phyloP scores from a whole-genome alignment of 2,888 invertebrate genomes.

The Strigamia transsilvanica region DNA sequence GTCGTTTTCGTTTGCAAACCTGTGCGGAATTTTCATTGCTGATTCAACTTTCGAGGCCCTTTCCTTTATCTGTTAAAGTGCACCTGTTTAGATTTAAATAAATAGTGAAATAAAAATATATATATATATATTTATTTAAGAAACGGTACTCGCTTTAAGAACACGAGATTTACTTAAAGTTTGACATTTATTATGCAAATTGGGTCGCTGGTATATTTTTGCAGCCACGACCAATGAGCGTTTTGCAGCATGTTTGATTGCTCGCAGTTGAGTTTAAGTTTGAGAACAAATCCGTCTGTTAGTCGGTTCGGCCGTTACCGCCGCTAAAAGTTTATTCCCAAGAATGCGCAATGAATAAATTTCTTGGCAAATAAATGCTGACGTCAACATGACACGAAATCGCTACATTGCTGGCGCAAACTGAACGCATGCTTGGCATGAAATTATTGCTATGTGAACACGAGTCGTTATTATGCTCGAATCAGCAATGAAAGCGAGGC shows the following conservation, averaged over 20 bases:
- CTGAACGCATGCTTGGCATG: conserved; percentile 38
- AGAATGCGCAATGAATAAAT: conserved; percentile 36
- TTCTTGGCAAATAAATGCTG: conserved; percentile 42
- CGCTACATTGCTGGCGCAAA: conserved; percentile 31
- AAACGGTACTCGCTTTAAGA: no score
- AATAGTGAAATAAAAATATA: not conserved
- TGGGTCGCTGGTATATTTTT: not conserved
- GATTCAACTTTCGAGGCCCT: not conserved
- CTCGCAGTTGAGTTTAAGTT: conserved; percentile 20
- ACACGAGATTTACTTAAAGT: not conserved
- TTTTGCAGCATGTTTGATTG: conserved; percentile 30
- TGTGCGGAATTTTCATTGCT: conserved; percentile 14
- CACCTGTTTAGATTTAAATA: not conserved
- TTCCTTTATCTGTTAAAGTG: not conserved
- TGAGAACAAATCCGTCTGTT: conserved; percentile 21
- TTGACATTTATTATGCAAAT: conserved; percentile 32
- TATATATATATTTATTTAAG: no score
- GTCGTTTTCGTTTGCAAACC: not conserved
- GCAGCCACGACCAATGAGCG: not conserved
- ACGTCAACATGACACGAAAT: conserved; percentile 39
- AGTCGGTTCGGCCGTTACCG: not conserved
- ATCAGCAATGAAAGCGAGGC: conserved; percentile 38
- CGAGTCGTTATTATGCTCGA: conserved; percentile 42
- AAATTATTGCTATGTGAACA: conserved; percentile 43
- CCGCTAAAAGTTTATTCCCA: conserved; percentile 27